phyloP scores from a whole-genome alignment of 2,797 vertebrate genomes.

The Acipenser oxyrinchus region DNA sequence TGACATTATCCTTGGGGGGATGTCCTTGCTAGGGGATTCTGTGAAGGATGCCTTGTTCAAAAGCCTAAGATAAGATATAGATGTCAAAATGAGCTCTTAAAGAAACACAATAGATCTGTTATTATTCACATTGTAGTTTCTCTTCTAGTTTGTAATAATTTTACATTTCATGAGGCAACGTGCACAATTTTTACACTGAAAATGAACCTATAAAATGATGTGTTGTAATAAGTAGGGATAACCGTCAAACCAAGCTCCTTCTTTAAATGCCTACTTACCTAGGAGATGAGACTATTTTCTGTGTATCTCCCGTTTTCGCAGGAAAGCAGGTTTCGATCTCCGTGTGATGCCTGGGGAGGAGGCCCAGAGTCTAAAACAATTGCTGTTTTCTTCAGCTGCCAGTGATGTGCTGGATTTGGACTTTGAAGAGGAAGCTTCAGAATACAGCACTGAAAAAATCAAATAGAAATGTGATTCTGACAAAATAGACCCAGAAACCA shows the following conservation, averaged over 20 bases:
- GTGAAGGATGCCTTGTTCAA: no score
- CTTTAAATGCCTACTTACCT: background rate
- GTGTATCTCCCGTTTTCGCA: background rate
- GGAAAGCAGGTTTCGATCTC: background rate
- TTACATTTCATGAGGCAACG: no score
- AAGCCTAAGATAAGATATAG: no score
- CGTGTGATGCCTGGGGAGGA: background rate
- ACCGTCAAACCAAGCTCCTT: background rate
- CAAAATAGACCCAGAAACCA: background rate
- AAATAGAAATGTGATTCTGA: background rate
- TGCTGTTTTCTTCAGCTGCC: slow-evolving; percentile 18
- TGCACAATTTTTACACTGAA: no score
- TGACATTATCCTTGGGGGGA: background rate
- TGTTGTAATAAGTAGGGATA: no score
- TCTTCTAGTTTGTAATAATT: no score
- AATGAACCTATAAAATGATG: no score
- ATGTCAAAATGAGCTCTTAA: no score
- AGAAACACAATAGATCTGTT: no score
- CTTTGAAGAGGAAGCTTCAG: slow-evolving; percentile 19
- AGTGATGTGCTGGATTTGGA: slow-evolving; percentile 11
- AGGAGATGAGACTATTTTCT: background rate
- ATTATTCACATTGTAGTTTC: no score
- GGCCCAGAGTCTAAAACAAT: slow-evolving; percentile 8
- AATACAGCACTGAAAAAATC: slow-evolving; percentile 10
- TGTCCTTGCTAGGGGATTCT: no score